Evolutionary conservation across 1,140 invertebrate species (phyloP), one percentile per base, ranked within the genome.

Genomic region (Pachypsylla venusta): DNA sequence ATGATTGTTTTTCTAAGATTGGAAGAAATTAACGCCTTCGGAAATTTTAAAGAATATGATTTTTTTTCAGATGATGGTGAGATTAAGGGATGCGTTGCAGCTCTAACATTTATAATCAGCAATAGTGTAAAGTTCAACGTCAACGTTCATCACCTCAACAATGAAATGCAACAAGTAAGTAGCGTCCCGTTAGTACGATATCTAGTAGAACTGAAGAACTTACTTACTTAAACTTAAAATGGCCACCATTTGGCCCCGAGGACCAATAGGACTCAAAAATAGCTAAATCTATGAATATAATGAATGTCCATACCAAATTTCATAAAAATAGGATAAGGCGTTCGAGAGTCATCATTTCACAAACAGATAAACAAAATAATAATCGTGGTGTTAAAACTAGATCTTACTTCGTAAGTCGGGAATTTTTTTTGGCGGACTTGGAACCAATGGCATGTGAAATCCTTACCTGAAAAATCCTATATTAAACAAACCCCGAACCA

Each of bases 151-250:
- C 5, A 48, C n/a, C 42, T 48, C 4, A 48, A 48, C n/a, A 48
- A 48, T 48, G 42, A 48, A 19, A 19, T 48, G 42, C 42, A 48
- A n/a, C 42, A 48, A 48, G 42, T 48, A n/a, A 48, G 42, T n/a
- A n/a, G n/a, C n/a, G n/a, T n/a, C n/a, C n/a, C n/a, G n/a, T n/a
- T n/a, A n/a, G n/a, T n/a, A n/a, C n/a, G n/a, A n/a, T n/a, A n/a
- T n/a, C n/a, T n/a, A n/a, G n/a, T n/a, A n/a, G n/a, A n/a, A n/a
- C n/a, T n/a, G n/a, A n/a, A n/a, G n/a, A n/a, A n/a, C n/a, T n/a
- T n/a, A n/a, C n/a, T n/a, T n/a, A n/a, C n/a, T n/a, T n/a, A n/a
- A n/a, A n/a, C n/a, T n/a, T n/a, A n/a, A n/a, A n/a, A n/a, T n/a
- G n/a, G n/a, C n/a, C n/a, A 35, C 16, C 30, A 12, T 12, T 10